These are phyloP conservation scores for Phycodurus eques DNA, from an alignment of 2,113 vertebrate species.

Conservation along the genomic window DNA sequence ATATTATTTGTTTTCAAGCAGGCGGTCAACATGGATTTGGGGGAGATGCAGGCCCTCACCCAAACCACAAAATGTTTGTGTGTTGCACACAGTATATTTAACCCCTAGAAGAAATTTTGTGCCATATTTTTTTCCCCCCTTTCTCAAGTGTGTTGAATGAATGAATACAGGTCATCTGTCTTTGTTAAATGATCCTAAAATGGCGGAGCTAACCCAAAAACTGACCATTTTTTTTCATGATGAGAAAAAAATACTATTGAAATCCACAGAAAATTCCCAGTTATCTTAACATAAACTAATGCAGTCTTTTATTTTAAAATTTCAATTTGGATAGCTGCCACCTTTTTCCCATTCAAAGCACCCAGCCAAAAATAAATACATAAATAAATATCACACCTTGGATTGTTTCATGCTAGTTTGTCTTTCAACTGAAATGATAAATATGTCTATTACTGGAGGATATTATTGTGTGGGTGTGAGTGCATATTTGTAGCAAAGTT, in stretches of 20 bases:
- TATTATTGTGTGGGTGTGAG: no score
- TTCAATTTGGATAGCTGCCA: background rate
- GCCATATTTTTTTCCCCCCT: no score
- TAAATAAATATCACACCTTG: background rate
- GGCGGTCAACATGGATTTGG: constrained; percentile 38
- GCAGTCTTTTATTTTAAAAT: background rate
- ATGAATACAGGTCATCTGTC: background rate
- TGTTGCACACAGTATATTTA: constrained; percentile 1
- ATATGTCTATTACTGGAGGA: no score
- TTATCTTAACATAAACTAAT: background rate
- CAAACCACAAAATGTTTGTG: constrained; percentile 4
- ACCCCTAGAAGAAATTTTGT: background rate
- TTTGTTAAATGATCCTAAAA: background rate
- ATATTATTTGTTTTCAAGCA: constrained; percentile 47
- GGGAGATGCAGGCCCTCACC: constrained; percentile 3
- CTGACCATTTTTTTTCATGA: no score
- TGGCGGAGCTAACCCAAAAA: no score
- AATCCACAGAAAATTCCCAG: background rate
- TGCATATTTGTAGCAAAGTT: no score
- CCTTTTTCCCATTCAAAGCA: background rate
- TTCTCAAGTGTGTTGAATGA: background rate
- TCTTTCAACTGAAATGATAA: no score
- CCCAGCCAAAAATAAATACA: background rate
- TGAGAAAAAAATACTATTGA: background rate
- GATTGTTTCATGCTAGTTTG: no score